phyloP scores from a whole-genome alignment of 2,888 invertebrate genomes.

The Apocheima hispidaria region DNA sequence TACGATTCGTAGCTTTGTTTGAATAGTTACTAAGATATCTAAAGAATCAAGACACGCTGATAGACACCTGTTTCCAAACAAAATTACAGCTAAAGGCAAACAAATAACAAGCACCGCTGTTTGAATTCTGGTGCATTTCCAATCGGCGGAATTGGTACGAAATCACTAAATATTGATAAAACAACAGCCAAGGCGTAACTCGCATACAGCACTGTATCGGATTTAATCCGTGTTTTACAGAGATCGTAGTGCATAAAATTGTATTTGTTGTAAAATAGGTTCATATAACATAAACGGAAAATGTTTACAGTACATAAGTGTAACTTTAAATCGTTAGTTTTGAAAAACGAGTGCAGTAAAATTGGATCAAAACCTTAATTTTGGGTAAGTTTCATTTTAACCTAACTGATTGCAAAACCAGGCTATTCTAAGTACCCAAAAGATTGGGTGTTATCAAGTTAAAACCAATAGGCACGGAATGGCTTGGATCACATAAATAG shows the following conservation, averaged over 20 bases:
- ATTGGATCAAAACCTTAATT: background rate
- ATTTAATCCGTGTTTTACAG: constrained; percentile 18
- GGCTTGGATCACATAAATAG: background rate
- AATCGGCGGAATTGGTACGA: constrained; percentile 35
- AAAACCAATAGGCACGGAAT: background rate
- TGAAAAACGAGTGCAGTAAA: background rate
- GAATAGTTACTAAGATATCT: too few species aligned
- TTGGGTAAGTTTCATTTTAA: background rate
- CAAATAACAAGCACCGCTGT: constrained; percentile 17
- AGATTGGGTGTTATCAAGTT: background rate
- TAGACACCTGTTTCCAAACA: background rate
- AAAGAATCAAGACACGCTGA: too few species aligned
- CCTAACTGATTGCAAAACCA: too few species aligned
- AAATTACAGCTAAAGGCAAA: background rate
- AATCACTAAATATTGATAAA: constrained; percentile 50
- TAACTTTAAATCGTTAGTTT: background rate
- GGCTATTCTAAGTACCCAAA: background rate
- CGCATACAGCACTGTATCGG: background rate
- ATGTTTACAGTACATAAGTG: background rate
- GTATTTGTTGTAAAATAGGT: constrained; percentile 6
- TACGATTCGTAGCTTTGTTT: background rate
- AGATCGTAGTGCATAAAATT: constrained; percentile 8
- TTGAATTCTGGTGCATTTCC: constrained; percentile 24
- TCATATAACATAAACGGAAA: background rate
- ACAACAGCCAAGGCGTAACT: constrained; percentile 25